phyloP scores from a whole-genome alignment of 2,797 vertebrate species.

The Nasua narica region DNA sequence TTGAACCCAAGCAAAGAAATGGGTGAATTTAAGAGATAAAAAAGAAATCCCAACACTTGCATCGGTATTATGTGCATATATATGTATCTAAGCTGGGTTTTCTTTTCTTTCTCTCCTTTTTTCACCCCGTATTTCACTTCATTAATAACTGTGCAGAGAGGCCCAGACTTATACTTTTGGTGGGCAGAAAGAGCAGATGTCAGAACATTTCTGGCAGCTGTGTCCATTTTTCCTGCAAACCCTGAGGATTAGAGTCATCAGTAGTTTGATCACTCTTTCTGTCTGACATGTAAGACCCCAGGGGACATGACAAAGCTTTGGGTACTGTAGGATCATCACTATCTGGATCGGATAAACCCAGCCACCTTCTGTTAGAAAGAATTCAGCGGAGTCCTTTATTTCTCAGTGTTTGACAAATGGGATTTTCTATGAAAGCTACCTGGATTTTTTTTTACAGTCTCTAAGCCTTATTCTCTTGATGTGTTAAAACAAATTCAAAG shows the following conservation, averaged over 20 bases:
- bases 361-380: background rate
- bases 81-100: background rate
- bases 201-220: background rate
- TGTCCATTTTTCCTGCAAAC: background rate
- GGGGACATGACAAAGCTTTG: background rate
- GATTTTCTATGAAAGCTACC: background rate
- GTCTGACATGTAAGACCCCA: slow-evolving; percentile 4
- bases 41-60: background rate
- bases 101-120: background rate
- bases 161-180: background rate
- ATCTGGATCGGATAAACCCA: background rate
- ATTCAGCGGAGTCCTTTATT: background rate
- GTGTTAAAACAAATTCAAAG: slow-evolving; percentile 35
- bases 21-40: background rate
- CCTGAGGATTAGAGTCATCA: background rate
- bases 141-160: background rate
- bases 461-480: background rate
- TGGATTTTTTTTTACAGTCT: background rate
- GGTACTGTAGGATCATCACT: background rate
- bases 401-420: background rate
- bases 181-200: background rate
- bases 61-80: background rate
- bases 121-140: background rate
- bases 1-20: background rate
- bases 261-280: background rate